phyloP scores from a whole-genome alignment of 2,888 invertebrate species.

The Dicycla oo region DNA sequence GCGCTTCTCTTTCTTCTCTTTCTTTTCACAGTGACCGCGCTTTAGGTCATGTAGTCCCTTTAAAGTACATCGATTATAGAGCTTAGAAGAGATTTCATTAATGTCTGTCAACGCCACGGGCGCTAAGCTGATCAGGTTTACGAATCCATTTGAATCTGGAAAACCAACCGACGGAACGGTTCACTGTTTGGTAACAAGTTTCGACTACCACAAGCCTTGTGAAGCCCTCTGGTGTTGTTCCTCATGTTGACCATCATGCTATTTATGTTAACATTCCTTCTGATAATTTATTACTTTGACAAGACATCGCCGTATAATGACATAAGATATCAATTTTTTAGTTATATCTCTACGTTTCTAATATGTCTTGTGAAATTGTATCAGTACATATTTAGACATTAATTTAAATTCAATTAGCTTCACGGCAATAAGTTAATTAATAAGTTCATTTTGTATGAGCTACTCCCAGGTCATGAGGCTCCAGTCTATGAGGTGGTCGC shows the following conservation, averaged over 20 bases:
- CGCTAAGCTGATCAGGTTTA: not conserved
- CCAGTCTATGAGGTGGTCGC: not conserved
- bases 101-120: conserved; percentile 31
- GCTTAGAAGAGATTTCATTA: not conserved
- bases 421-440: too few relatives aligned
- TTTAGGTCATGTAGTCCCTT: too few relatives aligned
- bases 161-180: not conserved
- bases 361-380: not conserved
- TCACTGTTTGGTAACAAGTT: conserved; percentile 27
- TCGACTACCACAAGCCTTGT: conserved; percentile 63
- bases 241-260: conserved; percentile 58
- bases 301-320: conserved; percentile 38
- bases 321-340: conserved; percentile 40
- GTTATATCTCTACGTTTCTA: too few relatives aligned
- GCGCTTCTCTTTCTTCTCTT: too few relatives aligned
- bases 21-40: too few relatives aligned
- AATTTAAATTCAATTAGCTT: not conserved
- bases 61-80: not conserved
- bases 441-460: not conserved
- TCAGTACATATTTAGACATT: too few relatives aligned
- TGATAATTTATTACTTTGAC: conserved; percentile 54
- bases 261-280: conserved; percentile 53
- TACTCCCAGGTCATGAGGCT: not conserved
- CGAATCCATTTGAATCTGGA: not conserved
- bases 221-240: conserved; percentile 43